phyloP scores from a whole-genome alignment of 2,113 vertebrate species.

The Ginglymostoma cirratum region DNA sequence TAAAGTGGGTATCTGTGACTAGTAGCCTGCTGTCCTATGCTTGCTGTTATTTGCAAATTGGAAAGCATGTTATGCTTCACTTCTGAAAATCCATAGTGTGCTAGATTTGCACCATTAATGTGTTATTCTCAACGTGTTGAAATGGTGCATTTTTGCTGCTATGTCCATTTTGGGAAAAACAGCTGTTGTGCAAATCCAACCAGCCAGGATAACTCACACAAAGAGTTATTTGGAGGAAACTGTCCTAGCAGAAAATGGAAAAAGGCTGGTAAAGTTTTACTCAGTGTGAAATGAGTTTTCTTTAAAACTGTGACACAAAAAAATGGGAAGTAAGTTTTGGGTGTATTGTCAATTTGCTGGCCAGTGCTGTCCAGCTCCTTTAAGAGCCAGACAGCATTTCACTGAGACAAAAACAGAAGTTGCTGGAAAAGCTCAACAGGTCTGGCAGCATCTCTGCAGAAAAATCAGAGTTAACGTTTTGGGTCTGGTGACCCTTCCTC shows the following conservation, averaged over 20 bases:
- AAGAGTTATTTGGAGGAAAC: neutral
- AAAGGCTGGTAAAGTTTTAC: neutral
- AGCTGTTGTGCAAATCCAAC: neutral
- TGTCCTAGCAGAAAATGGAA: neutral
- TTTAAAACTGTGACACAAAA: neutral
- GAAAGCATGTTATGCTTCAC: neutral
- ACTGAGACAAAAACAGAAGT: neutral
- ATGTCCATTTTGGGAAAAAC: neutral
- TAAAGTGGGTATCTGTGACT: neutral
- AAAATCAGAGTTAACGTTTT: too few species aligned
- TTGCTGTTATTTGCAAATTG: neutral
- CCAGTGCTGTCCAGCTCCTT: neutral
- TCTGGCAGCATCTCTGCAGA: too few species aligned
- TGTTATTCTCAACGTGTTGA: neutral
- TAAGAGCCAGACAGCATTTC: neutral
- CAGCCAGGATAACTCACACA: neutral
- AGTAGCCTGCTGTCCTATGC: neutral
- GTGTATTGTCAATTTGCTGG: neutral
- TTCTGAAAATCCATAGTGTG: neutral
- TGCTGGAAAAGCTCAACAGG: neutral
- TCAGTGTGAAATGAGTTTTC: neutral
- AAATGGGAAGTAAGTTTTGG: neutral
- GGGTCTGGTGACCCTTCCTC: too few species aligned
- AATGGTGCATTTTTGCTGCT: neutral
- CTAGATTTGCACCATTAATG: neutral